Evolutionary conservation across 2,113 vertebrate species (phyloP).

Genomic region (Taxidea taxus): DNA sequence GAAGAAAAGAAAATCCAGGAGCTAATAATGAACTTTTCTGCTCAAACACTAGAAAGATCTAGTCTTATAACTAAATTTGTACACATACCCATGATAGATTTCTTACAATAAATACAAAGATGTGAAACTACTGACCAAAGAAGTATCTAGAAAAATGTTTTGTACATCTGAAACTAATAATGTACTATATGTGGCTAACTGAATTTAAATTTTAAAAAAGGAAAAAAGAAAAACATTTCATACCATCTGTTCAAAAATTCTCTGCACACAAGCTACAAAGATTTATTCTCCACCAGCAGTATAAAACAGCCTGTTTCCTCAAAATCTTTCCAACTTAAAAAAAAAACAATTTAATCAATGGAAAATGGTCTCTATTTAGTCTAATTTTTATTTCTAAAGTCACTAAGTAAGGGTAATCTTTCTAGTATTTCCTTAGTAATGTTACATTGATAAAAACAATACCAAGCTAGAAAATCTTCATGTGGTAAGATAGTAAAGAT

Average conservation of each 20-base stretch:
- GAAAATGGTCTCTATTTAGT: neutral
- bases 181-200: too few species aligned
- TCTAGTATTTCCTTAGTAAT: neutral
- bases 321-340: neutral
- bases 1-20: neutral
- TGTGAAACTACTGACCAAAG: neutral
- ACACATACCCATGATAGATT: neutral
- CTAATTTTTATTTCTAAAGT: neutral
- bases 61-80: neutral
- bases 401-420: neutral
- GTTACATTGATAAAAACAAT: neutral
- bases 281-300: neutral
- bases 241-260: conserved; percentile 6
- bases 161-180: too few species aligned
- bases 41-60: neutral
- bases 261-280: neutral
- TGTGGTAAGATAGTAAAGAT: neutral
- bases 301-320: neutral
- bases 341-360: neutral
- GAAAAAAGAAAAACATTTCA: neutral
- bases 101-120: neutral
- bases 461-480: neutral
- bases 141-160: neutral
- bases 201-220: too few species aligned
- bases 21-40: neutral